Base-by-base conservation (phyloP, 2,888 invertebrate genomes). In the Anoncus sp. region DNA sequence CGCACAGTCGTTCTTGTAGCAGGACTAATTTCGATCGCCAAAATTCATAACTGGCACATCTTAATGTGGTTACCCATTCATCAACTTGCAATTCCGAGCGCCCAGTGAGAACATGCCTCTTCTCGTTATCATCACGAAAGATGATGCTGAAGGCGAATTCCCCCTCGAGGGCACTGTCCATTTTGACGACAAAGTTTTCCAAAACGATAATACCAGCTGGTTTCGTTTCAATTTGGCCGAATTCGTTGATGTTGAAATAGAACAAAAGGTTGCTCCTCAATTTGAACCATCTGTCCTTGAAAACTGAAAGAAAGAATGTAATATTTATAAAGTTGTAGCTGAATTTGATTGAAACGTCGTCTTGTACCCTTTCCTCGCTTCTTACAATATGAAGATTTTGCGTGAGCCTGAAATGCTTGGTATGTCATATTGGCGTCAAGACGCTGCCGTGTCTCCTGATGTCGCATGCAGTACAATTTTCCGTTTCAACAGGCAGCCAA, bases 241-340 rank as follows among this genome's bases (percentile, higher is more conserved):
- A 90, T 65, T 94, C 94, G 90, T 94, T 95, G 80, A 96, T 93
- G 88, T 95, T 94, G 90, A 95, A 96, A 90, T 96, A 96, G 91
- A 96, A 96, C 63, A 96, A 91, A 85, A 96, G 93, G 90, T 96
- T 96, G 84, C 94, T 94, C 81, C 94, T 93, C 71, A 96, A 90
- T 86, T 96, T 95, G 91, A 96, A 96, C 93, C 95, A 96, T 88
- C 96, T 92, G 88, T 96, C 96, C 90, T 96, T 96, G 88, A 94
- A 96, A 57, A 93, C 95, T 95, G 92, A 77, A 93, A 93, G 9
- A 24, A 31, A 69, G 18, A 27, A n/a, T 51, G 12, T 4, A 38
- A 38, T 38, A 2, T 6, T 9, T 31, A 31, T 31, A 31, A 31
- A 31, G 31, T 31, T 31, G 3, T 31, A 7, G n/a, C n/a, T 31